These are phyloP conservation scores for Calycopis cecrops DNA, from an alignment of 1,140 invertebrate genomes.

Conservation along the genomic window DNA sequence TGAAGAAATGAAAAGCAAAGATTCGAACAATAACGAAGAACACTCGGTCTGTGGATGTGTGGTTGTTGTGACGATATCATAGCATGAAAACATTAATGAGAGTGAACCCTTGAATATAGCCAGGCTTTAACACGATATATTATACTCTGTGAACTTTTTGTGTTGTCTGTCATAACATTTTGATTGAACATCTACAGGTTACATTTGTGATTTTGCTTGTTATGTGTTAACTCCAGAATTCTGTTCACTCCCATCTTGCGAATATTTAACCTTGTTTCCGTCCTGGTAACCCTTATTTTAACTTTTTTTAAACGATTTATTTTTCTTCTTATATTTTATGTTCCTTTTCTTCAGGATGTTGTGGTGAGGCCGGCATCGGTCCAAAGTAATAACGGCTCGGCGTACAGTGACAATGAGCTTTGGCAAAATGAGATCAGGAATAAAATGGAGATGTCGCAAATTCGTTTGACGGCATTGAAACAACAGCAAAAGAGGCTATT, in stretches of 20 bases:
- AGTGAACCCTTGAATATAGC: constrained; percentile 25
- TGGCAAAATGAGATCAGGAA: constrained; percentile 73
- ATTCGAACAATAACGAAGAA: constrained; percentile 36
- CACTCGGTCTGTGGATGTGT: constrained; percentile 53
- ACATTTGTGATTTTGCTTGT: constrained; percentile 6
- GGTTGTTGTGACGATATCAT: constrained; percentile 21
- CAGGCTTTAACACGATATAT: constrained; percentile 2
- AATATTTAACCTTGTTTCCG: background rate
- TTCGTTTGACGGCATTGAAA: constrained; percentile 59
- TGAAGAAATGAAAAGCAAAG: constrained; percentile 59
- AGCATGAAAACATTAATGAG: constrained; percentile 38
- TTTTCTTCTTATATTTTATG: no score
- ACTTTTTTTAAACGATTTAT: no score
- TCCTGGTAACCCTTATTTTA: no score
- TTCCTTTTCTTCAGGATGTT: constrained; percentile 44
- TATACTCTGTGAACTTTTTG: background rate
- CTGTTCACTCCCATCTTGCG: background rate
- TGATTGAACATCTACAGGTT: background rate
- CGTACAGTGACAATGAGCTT: constrained; percentile 71
- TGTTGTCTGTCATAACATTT: constrained; percentile 1
- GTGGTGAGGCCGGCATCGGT: constrained; percentile 62
- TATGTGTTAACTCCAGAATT: constrained; percentile 6
- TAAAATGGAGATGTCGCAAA: constrained; percentile 71
- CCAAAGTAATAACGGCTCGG: constrained; percentile 70
- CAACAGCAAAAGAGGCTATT: constrained; percentile 69